Percentiles rank a stretch among this genome's conserved stretches.
Conservation (phyloP, 2,888 invertebrate genomes). For the Drosophila tanythrix region DNA sequence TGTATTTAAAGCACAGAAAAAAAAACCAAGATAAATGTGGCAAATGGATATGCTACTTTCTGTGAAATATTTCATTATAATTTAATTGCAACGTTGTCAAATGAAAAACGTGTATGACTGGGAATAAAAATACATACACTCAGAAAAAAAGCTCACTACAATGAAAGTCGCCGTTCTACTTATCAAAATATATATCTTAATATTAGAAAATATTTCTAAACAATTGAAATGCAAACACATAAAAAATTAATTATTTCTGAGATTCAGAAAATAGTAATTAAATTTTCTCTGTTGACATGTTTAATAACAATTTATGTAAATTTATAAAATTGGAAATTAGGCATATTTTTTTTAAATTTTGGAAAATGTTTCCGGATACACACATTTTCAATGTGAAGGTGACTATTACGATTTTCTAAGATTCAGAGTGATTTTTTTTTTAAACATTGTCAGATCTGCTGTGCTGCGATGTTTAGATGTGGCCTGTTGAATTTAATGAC, state of each 20-base stretch:
- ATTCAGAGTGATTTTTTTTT: neutral
- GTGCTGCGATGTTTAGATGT: neutral
- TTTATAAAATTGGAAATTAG: no score
- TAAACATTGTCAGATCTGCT: conserved; percentile 6
- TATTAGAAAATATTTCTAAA: neutral
- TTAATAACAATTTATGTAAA: no score
- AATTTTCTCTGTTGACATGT: neutral
- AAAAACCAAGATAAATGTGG: neutral
- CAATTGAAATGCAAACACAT: neutral
- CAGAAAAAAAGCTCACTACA: neutral
- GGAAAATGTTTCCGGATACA: neutral
- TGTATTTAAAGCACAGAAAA: neutral
- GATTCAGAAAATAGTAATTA: no score
- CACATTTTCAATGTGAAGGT: neutral
- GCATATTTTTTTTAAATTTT: no score
- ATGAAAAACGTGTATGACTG: neutral
- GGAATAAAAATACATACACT: neutral
- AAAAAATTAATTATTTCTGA: neutral
- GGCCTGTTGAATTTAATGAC: conserved; percentile 35
- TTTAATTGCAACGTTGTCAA: neutral
- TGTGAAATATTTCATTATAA: neutral
- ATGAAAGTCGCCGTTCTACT: neutral
- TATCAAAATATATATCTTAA: neutral
- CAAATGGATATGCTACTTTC: neutral
- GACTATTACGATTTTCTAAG: neutral